Evolutionary conservation across 2,113 vertebrate species (phyloP).

Genomic region (Cyrtonyx montezumae): DNA sequence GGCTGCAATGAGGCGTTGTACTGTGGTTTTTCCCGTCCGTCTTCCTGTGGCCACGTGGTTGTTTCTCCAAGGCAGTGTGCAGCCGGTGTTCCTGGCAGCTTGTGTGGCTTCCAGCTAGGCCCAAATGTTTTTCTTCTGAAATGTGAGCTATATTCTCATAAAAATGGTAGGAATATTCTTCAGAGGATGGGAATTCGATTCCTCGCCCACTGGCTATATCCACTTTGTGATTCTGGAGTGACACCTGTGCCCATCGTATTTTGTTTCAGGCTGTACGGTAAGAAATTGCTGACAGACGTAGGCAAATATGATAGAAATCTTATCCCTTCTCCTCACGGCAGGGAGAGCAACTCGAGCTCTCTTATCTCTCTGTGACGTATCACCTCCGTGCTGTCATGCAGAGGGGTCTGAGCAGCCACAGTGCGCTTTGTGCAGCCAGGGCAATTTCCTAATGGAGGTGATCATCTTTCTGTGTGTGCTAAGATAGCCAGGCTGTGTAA

Average conservation of each 20-base stretch:
- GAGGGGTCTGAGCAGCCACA: background rate
- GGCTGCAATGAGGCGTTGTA: background rate
- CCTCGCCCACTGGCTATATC: no score
- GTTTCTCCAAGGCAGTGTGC: background rate
- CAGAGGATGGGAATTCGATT: no score
- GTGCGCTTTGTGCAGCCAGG: background rate
- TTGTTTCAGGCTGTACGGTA: background rate
- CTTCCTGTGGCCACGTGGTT: background rate
- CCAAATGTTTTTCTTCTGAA: background rate
- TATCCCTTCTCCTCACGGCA: background rate
- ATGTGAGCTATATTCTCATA: no score
- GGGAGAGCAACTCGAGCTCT: background rate
- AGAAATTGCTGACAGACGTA: background rate
- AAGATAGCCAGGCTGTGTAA: background rate
- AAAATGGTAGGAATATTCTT: no score
- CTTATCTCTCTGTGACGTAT: background rate
- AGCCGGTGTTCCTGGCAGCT: background rate
- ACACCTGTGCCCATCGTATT: no score
- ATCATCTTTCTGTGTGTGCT: background rate
- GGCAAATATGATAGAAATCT: background rate
- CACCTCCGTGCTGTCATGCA: background rate
- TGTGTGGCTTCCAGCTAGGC: background rate
- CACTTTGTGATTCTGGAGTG: no score
- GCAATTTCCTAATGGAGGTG: background rate
- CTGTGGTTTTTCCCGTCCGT: background rate